A percentile compares a stretch with the other conserved stretches of the same genome.
Evolutionary conservation across 2,113 vertebrate species (phyloP).

Genomic region (Sylvilagus bachmani): DNA sequence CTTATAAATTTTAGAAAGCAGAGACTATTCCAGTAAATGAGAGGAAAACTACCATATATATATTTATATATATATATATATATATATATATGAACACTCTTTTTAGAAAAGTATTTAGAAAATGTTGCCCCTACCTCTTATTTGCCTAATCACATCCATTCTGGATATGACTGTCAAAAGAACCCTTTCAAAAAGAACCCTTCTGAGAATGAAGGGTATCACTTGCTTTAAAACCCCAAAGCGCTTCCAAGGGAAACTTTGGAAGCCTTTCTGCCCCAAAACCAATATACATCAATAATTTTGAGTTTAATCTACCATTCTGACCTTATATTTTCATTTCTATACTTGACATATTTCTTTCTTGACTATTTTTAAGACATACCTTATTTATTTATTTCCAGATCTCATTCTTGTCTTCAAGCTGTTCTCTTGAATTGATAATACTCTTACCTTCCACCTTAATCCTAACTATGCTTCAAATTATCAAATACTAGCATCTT

Average conservation of each 20-base stretch:
- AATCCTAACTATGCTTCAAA: background rate
- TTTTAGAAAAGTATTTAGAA: background rate
- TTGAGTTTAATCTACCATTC: background rate
- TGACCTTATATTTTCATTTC: background rate
- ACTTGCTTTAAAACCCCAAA: background rate
- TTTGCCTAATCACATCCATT: background rate
- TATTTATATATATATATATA: no score
- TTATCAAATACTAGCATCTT: background rate
- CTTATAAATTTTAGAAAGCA: background rate
- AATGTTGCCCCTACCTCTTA: background rate
- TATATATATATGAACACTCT: background rate
- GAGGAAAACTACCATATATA: background rate
- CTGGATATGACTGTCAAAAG: slow-evolving; percentile 33
- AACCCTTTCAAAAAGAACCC: background rate
- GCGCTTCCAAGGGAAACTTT: background rate
- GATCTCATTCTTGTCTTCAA: background rate
- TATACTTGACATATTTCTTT: background rate
- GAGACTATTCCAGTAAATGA: background rate
- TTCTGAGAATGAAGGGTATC: background rate
- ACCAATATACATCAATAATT: background rate
- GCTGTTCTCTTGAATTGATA: background rate
- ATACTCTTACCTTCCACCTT: background rate
- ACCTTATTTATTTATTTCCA: background rate
- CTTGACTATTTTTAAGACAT: slow-evolving; percentile 2
- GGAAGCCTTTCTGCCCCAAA: background rate